Conservation (phyloP, 37 sponge, comb jelly and placozoan species). For the Crambe crambe region DNA sequence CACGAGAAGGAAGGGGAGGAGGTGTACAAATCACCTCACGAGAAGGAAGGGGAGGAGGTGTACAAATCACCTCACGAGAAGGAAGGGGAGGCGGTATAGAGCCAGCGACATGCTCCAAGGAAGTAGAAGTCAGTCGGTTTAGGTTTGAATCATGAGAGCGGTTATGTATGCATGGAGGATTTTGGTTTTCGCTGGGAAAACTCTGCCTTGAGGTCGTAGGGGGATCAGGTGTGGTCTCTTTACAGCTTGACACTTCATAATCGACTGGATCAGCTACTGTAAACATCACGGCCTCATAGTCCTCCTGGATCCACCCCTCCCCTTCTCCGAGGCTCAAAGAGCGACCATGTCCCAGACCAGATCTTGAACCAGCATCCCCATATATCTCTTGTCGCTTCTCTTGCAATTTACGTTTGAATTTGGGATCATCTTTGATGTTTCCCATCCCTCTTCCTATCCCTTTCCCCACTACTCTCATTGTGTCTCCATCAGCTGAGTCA, state of each 20-base stretch:
- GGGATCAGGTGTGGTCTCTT: neutral
- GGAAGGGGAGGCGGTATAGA: neutral
- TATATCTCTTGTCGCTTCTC: constrained; percentile 37
- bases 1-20: constrained; percentile 13
- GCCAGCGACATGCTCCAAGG: neutral
- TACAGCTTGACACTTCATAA: neutral
- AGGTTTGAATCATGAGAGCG: neutral
- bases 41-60: neutral
- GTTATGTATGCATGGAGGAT: neutral
- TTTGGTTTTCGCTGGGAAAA: neutral
- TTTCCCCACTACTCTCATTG: neutral
- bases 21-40: neutral
- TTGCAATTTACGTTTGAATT: constrained; percentile 19
- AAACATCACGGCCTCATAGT: neutral
- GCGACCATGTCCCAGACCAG: too few relatives aligned
- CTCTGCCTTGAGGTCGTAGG: neutral
- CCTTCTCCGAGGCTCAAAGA: too few relatives aligned
- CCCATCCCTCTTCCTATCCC: neutral
- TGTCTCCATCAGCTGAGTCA: neutral
- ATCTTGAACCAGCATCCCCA: neutral
- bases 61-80: neutral
- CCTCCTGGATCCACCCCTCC: too few relatives aligned
- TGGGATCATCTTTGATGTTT: constrained; percentile 23
- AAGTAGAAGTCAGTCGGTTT: neutral
- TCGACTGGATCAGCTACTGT: neutral